Evolutionary conservation across 1,140 invertebrate species (phyloP), one percentile per base, ranked within the genome.

Genomic region (Hyles vespertilio): DNA sequence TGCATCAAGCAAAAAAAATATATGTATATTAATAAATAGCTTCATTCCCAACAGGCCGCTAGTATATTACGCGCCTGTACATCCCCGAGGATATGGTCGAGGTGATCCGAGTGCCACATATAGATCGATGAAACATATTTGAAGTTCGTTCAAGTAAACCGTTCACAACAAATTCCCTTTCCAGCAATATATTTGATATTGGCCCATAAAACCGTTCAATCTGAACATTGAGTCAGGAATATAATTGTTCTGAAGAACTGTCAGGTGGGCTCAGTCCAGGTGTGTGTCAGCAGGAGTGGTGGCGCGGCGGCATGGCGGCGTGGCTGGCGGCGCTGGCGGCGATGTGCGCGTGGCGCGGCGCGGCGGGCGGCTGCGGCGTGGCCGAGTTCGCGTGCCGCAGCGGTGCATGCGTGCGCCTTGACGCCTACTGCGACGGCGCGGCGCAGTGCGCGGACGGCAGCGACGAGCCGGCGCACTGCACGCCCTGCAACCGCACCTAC

Each of bases 401-500:
- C 70, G 94, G 93, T 54, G 92, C 91, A 58, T 97, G 96, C 85
- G 92, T 97, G 63, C 93, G 94, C n/a, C 91, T 95, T 51, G 95
- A 97, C 83, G 92, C 93, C 59, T 97, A 94, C 81, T 97, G 96
- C 84, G 95, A 97, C 82, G 95, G 95, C 36, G 87, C 87, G 64
- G 92, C 95, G 78, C 95, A 97, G 81, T 97, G 96, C 77, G 92
- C 93, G 9, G 96, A 97, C 87, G 90, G 91, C 54, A 95, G 94
- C 63, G 96, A 97, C 82, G 96, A 97, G 84, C 95, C 95, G 12
- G 83, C 91, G 57, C 92, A 93, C 71, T 97, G 96, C 81, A 95
- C 91, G 89, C 94, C 94, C 46, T 97, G 95, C 89, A 97, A 97
- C 83, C 92, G 95, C 61, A 97, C 95, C 36, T 97, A 96, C 84